Evolutionary conservation across 2,888 invertebrate species (phyloP).

Genomic region (Eucera pruinosa): DNA sequence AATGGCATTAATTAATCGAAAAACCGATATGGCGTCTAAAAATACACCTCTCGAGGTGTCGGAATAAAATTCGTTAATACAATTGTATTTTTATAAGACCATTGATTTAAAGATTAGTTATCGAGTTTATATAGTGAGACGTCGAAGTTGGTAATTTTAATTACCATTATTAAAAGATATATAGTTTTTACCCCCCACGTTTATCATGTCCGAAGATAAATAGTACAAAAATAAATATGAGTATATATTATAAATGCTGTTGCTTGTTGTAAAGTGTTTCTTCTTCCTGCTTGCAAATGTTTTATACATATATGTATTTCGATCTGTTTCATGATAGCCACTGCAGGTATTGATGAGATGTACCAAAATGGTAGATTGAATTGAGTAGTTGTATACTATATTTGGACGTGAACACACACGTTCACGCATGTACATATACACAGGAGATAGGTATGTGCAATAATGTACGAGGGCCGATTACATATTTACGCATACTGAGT

Average conservation of each 20-base stretch:
- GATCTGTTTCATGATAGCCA: conserved; percentile 12
- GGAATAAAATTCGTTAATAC: conserved; percentile 22
- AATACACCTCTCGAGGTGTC: neutral
- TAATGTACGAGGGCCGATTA: conserved; percentile 49
- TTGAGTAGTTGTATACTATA: conserved; percentile 21
- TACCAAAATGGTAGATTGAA: conserved; percentile 22
- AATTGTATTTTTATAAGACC: neutral
- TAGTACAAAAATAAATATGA: neutral
- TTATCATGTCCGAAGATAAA: neutral
- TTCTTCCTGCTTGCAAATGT: too few species aligned
- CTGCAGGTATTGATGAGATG: conserved; percentile 12
- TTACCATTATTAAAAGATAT: neutral
- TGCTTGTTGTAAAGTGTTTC: too few species aligned
- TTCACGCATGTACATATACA: neutral
- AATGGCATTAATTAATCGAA: conserved; percentile 7
- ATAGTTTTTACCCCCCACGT: neutral
- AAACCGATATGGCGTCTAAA: conserved; percentile 7
- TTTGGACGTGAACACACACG: conserved; percentile 16
- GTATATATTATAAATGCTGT: neutral
- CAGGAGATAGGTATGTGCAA: neutral
- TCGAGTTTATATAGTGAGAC: neutral
- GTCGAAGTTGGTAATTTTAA: neutral
- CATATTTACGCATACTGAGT: conserved; percentile 63
- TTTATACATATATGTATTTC: conserved; percentile 31
- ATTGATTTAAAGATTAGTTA: neutral